These are phyloP conservation scores for Phyllostomus discolor DNA, from an alignment of 2,113 vertebrate species.

Conservation along the genomic window DNA sequence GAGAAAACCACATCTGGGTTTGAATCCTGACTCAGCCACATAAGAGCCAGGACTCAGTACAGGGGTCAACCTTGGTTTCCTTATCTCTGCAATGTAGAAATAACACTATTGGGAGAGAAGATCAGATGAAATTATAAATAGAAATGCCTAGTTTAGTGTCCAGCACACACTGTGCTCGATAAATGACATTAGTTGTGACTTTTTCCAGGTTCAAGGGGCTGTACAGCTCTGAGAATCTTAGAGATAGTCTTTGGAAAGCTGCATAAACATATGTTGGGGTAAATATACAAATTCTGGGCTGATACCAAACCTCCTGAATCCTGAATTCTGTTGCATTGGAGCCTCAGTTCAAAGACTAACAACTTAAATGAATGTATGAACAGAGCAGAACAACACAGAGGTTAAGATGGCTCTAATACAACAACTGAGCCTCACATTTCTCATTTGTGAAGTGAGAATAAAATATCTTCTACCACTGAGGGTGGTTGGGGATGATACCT, in stretches of 20 bases:
- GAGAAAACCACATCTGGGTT: background rate
- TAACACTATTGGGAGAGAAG: background rate
- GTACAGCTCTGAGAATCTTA: background rate
- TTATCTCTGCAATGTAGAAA: background rate
- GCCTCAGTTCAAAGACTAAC: background rate
- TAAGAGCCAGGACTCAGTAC: background rate
- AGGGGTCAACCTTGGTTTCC: background rate
- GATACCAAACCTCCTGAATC: background rate
- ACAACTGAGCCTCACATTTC: background rate
- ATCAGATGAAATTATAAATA: background rate
- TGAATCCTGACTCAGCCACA: background rate
- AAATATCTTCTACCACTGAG: background rate
- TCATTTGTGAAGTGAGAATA: background rate
- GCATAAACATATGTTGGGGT: background rate
- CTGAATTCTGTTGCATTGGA: background rate
- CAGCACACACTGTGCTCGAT: background rate
- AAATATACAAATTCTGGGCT: background rate
- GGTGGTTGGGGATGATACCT: background rate
- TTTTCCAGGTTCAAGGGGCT: background rate
- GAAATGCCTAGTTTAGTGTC: background rate
- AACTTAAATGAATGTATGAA: background rate
- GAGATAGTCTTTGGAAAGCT: background rate
- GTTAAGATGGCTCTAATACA: background rate
- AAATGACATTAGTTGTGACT: background rate
- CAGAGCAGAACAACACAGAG: background rate